These are phyloP conservation scores for Ictidomys tridecemlineatus DNA, from an alignment of 2,113 vertebrate genomes.

Conservation along the genomic window DNA sequence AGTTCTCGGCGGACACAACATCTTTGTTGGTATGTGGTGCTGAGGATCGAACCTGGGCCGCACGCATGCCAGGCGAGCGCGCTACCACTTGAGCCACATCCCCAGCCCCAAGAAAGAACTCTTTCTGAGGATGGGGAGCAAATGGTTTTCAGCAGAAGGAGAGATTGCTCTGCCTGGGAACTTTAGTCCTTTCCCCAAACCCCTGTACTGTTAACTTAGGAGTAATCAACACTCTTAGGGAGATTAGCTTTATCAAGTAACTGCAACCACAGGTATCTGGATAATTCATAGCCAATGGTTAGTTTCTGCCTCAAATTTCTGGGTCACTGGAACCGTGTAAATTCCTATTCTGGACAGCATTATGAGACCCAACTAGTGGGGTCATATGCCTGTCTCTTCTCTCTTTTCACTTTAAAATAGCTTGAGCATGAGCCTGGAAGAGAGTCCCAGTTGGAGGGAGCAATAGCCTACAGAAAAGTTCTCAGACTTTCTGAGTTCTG, in stretches of 20 bases:
- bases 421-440: background rate
- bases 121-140: background rate
- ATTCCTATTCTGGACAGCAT: constrained; percentile 7
- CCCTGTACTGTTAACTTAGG: constrained; percentile 60
- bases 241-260: constrained; percentile 71
- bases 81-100: no score
- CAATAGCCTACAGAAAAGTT: background rate
- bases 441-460: rapidly evolving
- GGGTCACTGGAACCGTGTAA: constrained; percentile 62
- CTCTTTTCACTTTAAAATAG: background rate
- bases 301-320: constrained; percentile 80
- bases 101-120: background rate
- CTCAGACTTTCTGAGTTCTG: background rate
- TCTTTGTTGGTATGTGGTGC: no score
- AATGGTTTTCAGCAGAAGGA: background rate
- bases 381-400: background rate
- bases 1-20: no score
- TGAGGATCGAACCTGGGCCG: no score
- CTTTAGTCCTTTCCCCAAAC: constrained; percentile 6
- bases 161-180: background rate
- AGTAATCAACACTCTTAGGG: constrained; percentile 74
- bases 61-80: no score
- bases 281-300: constrained; percentile 79
- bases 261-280: constrained; percentile 60
- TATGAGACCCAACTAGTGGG: background rate